Base-by-base conservation (phyloP, 2,797 vertebrate species). In the Jordanella pulchra region DNA sequence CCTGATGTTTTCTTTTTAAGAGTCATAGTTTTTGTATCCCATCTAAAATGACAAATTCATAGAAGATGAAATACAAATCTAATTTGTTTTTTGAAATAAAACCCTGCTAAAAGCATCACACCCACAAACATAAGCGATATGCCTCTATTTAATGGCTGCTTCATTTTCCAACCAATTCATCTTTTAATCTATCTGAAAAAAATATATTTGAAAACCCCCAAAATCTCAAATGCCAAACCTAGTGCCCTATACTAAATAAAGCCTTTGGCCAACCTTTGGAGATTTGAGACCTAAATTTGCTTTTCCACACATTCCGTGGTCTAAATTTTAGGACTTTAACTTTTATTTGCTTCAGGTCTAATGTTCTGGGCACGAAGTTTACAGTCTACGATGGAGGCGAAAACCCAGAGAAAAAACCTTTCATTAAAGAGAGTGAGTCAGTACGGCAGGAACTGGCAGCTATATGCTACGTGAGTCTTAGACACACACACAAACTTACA, bases 281-380 rank as follows among this genome's bases (percentile, higher is more conserved):
- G 14, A 63, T 25, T 63, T 42, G 12, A 63, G 39, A 42, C 35
- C 60, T 25, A 11, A 7, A 35, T 63, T 35, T 48, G 44, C 21
- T 47, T 30, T 47, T 32, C 6, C 54, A 69, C 35, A 44, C 15
- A 23, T n/a, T 39, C 32, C 28, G 25, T 51, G 0, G 50, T 76
- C 28, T 48, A 1, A 1, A 48, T 51, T 42, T 63, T 42, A 61
- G 30, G 21, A 15, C 47, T 67, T 53, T 67, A 55, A 25, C 45
- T 61, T 4, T 53, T 15, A 14, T 71, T 69, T 77, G 32, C 71
- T 82, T 73, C 75, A 98, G 97, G 87, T 97, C 97, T 75, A 97
- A 98, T 65, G 83, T 95, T 65, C 89, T 97, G 72, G 96, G 97
- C 15, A 97, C 96, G 60, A 96, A 95, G 79, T 98, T 97, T 82